These are phyloP conservation scores for Macrosteles quadrilineatus DNA, from an alignment of 1,140 invertebrate genomes.

Conservation along the genomic window DNA sequence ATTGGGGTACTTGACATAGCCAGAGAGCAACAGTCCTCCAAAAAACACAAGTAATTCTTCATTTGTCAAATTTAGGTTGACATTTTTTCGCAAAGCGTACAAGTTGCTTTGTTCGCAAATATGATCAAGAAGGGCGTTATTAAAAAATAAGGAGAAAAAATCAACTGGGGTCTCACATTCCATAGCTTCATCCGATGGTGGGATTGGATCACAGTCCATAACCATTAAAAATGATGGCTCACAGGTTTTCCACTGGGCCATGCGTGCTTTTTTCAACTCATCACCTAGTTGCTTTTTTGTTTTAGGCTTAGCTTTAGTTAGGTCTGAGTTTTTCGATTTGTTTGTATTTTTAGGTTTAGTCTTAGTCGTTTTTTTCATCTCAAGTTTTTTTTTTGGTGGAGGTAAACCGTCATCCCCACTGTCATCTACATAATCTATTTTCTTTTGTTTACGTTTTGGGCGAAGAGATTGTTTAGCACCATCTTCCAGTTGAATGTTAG, in stretches of 20 bases:
- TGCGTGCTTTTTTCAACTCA: neutral
- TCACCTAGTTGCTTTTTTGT: neutral
- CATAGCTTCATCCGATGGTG: conserved; percentile 21
- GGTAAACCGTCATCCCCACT: neutral
- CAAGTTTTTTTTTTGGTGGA: neutral
- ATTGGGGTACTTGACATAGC: conserved; percentile 36
- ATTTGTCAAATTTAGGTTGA: conserved; percentile 24
- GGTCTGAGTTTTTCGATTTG: neutral
- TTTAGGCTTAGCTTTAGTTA: neutral
- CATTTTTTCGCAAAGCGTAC: conserved; percentile 25
- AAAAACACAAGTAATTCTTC: conserved; percentile 39
- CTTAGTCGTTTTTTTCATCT: neutral
- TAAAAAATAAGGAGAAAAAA: too few relatives aligned
- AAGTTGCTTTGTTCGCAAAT: conserved; percentile 26
- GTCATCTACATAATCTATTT: neutral
- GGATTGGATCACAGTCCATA: conserved; percentile 1
- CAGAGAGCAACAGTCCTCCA: conserved; percentile 27
- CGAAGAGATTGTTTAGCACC: neutral
- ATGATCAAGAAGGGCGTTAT: conserved; percentile 13
- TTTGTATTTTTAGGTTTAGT: too few relatives aligned
- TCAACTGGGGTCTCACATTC: conserved; percentile 22
- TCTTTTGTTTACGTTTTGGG: neutral
- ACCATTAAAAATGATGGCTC: neutral
- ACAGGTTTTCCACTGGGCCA: neutral
- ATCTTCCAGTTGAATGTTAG: too few relatives aligned